These are phyloP conservation scores for Myripristis murdjan DNA, from an alignment of 2,797 vertebrate species.

Conservation along the genomic window DNA sequence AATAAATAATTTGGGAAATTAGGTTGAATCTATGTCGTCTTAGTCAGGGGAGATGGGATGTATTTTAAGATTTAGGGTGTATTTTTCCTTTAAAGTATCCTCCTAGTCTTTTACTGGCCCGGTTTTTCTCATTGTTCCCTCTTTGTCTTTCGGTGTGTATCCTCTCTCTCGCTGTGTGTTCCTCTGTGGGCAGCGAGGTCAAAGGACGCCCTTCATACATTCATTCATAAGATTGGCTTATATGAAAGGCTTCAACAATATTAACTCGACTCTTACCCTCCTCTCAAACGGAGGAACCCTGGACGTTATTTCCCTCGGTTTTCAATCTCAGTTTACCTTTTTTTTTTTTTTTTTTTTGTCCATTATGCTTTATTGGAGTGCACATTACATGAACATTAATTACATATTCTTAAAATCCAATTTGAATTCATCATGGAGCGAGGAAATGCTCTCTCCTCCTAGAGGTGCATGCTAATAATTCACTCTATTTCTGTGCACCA, in stretches of 20 bases:
- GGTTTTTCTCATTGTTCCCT: slow-evolving; percentile 34
- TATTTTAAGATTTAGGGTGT: neutral
- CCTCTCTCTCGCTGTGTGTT: slow-evolving; percentile 25
- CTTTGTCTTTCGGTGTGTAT: slow-evolving; percentile 35
- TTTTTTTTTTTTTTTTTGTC: no score
- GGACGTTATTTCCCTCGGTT: slow-evolving; percentile 12
- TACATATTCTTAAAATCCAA: slow-evolving; percentile 23
- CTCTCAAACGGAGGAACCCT: slow-evolving; percentile 16
- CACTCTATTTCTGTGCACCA: no score
- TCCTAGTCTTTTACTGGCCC: slow-evolving; percentile 33
- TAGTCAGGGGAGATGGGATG: no score
- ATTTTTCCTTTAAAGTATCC: slow-evolving; percentile 6
- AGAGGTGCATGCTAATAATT: no score
- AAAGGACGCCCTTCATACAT: slow-evolving; percentile 71
- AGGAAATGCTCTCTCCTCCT: no score
- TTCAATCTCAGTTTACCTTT: neutral
- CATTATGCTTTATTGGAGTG: slow-evolving; percentile 28
- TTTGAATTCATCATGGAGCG: neutral
- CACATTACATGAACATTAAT: slow-evolving; percentile 12
- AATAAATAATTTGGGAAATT: no score
- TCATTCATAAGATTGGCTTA: slow-evolving; percentile 69
- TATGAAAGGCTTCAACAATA: slow-evolving; percentile 60
- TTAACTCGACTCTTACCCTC: slow-evolving; percentile 41
- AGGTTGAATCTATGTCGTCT: no score
- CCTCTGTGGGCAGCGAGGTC: slow-evolving; percentile 65